Evolutionary conservation across 2,113 vertebrate species (phyloP), one percentile per base, ranked within the genome.

Genomic region (Mustela nigripes): DNA sequence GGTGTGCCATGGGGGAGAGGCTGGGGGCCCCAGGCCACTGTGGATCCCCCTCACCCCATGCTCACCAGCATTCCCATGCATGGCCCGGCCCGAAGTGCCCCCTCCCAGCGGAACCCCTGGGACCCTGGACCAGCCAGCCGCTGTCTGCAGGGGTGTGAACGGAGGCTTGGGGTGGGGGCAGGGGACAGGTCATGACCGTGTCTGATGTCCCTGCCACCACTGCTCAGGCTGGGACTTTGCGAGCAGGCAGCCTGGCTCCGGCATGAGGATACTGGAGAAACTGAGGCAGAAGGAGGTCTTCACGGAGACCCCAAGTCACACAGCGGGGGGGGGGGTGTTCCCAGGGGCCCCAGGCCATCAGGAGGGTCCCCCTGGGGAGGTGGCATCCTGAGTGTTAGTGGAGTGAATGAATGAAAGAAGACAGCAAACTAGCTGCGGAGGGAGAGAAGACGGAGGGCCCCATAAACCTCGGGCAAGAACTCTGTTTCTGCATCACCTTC

Each of bases 381-480:
- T 12, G 69, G 62, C 39, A 11, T 24, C 4, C 4, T 12, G 42
- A 11, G 48, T 31, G 14, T 73, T 53, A 53, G 65, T 4, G 60
- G 39, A 79, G 39, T 8, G 12, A 45, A 24, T 5, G 18, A 22
- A 39, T 5, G 24, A 18, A 39, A 7, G 50, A 67, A 12, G 5
- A 28, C 33, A 1, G 56, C 19, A 1, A 7, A 42, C 15, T 0
- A 15, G 26, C 69, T 10, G 21, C 31, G 11, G 73, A 62, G 18
- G 36, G 10, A 36, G 18, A 16, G 56, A 53, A 50, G 50, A 45
- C 1, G 1, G 6, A 48, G 7, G 14, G 19, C 2, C 12, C 4
- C 3, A 3, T 1, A 1, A 3, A 18, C 31, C 67, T 22, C 0
- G 5, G 19, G 53, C 16, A 19, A 28, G n/a, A 42, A 28, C 1